Evolutionary conservation across 2,113 vertebrate genomes (phyloP).

Genomic region (Leptocoma aspasia): DNA sequence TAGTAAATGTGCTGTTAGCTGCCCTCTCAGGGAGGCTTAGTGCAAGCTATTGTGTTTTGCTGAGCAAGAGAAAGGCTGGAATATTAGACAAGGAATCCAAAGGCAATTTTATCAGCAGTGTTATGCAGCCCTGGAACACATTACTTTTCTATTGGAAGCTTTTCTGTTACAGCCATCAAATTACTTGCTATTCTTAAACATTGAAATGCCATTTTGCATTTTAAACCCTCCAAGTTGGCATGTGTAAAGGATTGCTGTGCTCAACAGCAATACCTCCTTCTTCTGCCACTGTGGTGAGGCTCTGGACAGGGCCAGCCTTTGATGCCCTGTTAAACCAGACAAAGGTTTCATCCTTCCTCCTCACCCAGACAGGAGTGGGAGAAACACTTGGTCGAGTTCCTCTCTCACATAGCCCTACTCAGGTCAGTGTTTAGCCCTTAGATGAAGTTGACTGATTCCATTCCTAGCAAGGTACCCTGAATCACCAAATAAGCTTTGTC

Average conservation of each 20-base stretch:
- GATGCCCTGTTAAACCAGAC: not conserved
- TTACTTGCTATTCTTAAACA: constrained; percentile 60
- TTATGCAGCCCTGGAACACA: constrained; percentile 37
- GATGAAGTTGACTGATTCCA: not conserved
- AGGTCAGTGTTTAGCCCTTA: not conserved
- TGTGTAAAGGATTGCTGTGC: not conserved
- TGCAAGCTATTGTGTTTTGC: constrained; percentile 62
- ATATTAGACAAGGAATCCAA: constrained; percentile 62
- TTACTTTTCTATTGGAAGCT: constrained; percentile 37
- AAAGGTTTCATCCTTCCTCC: not conserved
- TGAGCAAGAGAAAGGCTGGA: constrained; percentile 52
- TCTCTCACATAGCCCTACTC: not conserved
- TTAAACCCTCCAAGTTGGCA: not conserved
- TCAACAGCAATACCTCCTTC: not conserved
- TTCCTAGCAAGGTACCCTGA: not conserved
- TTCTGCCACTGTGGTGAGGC: not conserved
- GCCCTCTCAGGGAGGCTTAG: constrained; percentile 49
- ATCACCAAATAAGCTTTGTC: not conserved
- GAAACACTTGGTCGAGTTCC: not conserved
- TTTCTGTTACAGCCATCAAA: constrained; percentile 53
- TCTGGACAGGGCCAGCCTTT: not conserved
- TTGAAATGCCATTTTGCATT: constrained; percentile 55
- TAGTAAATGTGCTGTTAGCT: constrained; percentile 63
- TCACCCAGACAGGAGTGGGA: not conserved
- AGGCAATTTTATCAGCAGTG: constrained; percentile 59